Base-by-base conservation (phyloP, 2,888 invertebrate species). In the Zelleria hepariella region DNA sequence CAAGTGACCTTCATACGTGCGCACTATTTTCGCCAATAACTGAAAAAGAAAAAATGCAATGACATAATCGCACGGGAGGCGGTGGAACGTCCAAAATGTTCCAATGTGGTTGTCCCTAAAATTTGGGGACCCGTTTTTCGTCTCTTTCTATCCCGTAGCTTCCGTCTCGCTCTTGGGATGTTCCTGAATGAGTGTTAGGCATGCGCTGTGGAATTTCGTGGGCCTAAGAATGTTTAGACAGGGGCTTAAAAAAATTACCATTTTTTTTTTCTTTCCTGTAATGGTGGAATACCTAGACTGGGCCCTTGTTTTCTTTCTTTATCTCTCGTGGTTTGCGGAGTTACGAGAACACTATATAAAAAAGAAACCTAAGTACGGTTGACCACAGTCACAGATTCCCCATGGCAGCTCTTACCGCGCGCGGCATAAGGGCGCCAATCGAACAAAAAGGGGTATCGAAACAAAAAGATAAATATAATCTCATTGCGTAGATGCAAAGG, bases 131-230 rank as follows among this genome's bases (percentile, higher is more conserved):
- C 68, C 69, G 70, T 60, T 64, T 21, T 25, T 61, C n/a, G 56
- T 76, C 77, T 68, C 70, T 15, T 42, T 79, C 64, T 20, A 66
- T 51, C 78, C 60, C 66, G 59, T 65, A 59, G 66, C 60, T 53
- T 67, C 65, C 64, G 65, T 82, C 78, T 67, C 74, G 59, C 61
- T 81, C 74, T 66, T 32, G 60, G 66, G 65, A 65, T 73, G 69
- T 82, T 82, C 77, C 79, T 83, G 74, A 86, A 86, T 85, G 82
- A 75, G 71, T 67, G 66, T 72, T 70, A 78, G 68, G 72, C 85
- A 84, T 86, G 86, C 86, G 86, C 86, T 59, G 61, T 76, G 60
- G 59, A 64, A 60, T 64, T 68, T 5, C 69, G 67, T 68, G 68
- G 61, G 15, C 32, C 61, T 62, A 62, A 64, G 47, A 54, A 49